Conservation (phyloP, 2,888 invertebrate genomes). For the Eristalis tenax region DNA sequence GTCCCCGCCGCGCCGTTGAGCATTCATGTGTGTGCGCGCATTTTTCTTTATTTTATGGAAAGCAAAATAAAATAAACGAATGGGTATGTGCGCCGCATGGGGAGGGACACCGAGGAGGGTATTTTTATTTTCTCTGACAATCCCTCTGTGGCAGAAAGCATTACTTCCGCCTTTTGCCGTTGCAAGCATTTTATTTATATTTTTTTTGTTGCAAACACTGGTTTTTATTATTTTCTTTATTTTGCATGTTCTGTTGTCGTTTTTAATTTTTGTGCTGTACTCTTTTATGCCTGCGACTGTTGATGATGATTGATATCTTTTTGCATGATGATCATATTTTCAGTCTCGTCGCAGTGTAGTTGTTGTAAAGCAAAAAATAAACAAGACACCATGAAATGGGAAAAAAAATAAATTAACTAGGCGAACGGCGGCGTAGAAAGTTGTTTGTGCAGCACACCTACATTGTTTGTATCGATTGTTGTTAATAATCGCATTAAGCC, state of each 20-base stretch:
- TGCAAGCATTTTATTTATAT: constrained; percentile 10
- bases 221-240: too few species aligned
- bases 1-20: too few species aligned
- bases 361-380: background rate
- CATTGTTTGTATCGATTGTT: constrained; percentile 61
- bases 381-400: background rate
- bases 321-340: constrained; percentile 46
- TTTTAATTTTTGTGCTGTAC: constrained; percentile 34
- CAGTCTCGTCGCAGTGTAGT: constrained; percentile 6
- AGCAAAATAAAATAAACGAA: background rate
- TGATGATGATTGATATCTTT: constrained; percentile 69
- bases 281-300: constrained; percentile 52
- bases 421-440: constrained; percentile 46
- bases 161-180: constrained; percentile 42
- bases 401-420: constrained; percentile 17
- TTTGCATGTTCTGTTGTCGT: constrained; percentile 30
- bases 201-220: background rate
- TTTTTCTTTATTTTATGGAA: background rate
- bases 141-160: constrained; percentile 27
- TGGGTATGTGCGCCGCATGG: background rate
- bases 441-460: constrained; percentile 65
- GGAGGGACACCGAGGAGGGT: background rate
- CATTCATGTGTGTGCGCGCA: background rate
- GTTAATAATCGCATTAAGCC: constrained; percentile 64
- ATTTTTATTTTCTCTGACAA: constrained; percentile 1